phyloP scores from a whole-genome alignment of 2,113 vertebrate species.

The Nerophis lumbriciformis region DNA sequence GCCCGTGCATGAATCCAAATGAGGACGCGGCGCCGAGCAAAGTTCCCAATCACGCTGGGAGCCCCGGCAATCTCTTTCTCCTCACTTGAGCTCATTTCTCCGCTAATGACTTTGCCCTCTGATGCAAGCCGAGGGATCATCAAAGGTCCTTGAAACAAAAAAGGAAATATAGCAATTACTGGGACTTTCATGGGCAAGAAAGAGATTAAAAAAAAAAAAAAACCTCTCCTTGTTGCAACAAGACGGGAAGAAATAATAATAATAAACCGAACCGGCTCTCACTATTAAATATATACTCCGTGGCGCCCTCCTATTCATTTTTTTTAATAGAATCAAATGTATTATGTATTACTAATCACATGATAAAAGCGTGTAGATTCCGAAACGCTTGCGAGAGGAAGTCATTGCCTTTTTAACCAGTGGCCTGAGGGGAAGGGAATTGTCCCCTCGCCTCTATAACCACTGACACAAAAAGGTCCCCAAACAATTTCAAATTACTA shows the following conservation, averaged over 20 bases:
- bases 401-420: constrained; percentile 72
- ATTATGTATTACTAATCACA: constrained; percentile 74
- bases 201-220: constrained; percentile 63
- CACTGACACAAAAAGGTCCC: constrained; percentile 74
- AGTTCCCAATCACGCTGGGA: constrained; percentile 72
- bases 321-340: constrained; percentile 69
- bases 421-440: constrained; percentile 69
- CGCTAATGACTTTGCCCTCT: constrained; percentile 76
- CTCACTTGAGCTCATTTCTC: constrained; percentile 75
- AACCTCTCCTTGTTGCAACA: constrained; percentile 60
- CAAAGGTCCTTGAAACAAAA: constrained; percentile 77
- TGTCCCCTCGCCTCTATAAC: constrained; percentile 74
- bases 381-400: constrained; percentile 69
- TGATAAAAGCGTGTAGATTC: constrained; percentile 72
- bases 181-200: constrained; percentile 72
- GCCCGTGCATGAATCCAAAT: constrained; percentile 53
- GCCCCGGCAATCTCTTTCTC: constrained; percentile 69
- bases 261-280: constrained; percentile 59
- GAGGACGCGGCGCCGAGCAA: constrained; percentile 68
- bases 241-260: constrained; percentile 56
- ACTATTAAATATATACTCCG: constrained; percentile 64
- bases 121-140: constrained; percentile 76
- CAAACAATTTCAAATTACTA: constrained; percentile 76
- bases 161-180: constrained; percentile 76
- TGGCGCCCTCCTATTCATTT: constrained; percentile 52